Evolutionary conservation across 2,113 vertebrate genomes (phyloP), one percentile per base, ranked within the genome.

Genomic region (Perccottus glenii): DNA sequence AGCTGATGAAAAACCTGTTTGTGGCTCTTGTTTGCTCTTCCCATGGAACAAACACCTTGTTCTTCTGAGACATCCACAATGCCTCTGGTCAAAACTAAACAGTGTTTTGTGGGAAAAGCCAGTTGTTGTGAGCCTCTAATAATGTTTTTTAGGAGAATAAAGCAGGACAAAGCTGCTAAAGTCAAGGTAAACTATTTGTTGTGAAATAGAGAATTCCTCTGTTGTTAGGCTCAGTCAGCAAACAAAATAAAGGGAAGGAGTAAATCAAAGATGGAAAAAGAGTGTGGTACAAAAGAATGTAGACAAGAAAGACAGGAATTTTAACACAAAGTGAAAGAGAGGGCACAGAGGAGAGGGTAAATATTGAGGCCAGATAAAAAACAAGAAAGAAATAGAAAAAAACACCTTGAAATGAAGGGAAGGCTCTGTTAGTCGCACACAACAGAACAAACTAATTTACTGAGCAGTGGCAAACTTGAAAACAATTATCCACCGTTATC

Each of bases 381-480:
- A 79, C 78, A 87, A 87, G 64, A 65, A 65, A 42, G 67, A 42
- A 66, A 71, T 63, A 36, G 57, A 57, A 75, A 61, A 82, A 88
- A 83, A 78, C 19, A 3, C 19, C 19, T 27, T 27, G 19, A 89
- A 88, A 88, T 84, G 77, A 78, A 81, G 81, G 78, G 79, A 81
- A 83, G 55, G 62, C 77, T 61, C 80, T 78, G 85, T 85, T 85
- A 88, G 76, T 77, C 7, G 74, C 77, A 78, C 44, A 77, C 72
- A 89, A 85, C 82, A 87, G 89, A 91, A 90, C 87, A 88, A 91
- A 92, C 89, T 91, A 87, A 90, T 92, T 90, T 91, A 83, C 85
- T 78, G 86, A 89, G 84, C 80, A 64, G 84, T 70, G 77, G 46
- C 80, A 81, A 89, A 92, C 91, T 91, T 90, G 85, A 93, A 91